phyloP scores from a whole-genome alignment of 2,113 vertebrate species.

The Panthera uncia region DNA sequence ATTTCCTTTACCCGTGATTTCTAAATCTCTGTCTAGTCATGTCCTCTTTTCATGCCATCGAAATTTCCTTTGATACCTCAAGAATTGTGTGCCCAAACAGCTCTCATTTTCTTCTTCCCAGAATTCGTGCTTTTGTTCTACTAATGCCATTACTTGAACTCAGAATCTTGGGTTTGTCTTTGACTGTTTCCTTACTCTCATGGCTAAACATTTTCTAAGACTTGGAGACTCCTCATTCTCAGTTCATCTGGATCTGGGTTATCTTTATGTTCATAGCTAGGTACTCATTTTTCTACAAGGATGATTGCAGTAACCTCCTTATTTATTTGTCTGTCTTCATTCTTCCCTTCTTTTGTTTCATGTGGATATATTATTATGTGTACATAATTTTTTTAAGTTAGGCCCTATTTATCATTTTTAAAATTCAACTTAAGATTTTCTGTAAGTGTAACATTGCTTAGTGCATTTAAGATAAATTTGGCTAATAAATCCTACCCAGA shows the following conservation, averaged over 20 bases:
- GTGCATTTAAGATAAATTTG: background rate
- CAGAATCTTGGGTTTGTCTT: background rate
- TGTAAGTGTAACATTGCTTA: background rate
- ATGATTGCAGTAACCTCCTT: background rate
- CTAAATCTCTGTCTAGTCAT: background rate
- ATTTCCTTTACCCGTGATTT: background rate
- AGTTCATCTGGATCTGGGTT: background rate
- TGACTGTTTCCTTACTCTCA: background rate
- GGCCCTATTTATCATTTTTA: slow-evolving; percentile 8
- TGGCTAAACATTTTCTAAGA: background rate
- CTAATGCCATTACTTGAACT: background rate
- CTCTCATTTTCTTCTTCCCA: background rate
- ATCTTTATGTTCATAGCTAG: background rate
- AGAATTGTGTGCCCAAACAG: background rate
- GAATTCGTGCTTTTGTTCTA: background rate
- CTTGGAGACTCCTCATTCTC: background rate
- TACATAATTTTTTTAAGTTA: background rate
- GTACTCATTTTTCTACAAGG: background rate
- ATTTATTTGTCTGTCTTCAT: slow-evolving; percentile 1
- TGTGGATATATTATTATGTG: slow-evolving; percentile 5
- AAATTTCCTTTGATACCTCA: background rate
- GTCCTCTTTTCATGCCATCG: background rate
- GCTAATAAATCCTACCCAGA: background rate
- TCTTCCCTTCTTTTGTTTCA: background rate
- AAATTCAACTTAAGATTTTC: background rate